phyloP scores from a whole-genome alignment of 2,888 invertebrate species.

The Plagodis dolabraria region DNA sequence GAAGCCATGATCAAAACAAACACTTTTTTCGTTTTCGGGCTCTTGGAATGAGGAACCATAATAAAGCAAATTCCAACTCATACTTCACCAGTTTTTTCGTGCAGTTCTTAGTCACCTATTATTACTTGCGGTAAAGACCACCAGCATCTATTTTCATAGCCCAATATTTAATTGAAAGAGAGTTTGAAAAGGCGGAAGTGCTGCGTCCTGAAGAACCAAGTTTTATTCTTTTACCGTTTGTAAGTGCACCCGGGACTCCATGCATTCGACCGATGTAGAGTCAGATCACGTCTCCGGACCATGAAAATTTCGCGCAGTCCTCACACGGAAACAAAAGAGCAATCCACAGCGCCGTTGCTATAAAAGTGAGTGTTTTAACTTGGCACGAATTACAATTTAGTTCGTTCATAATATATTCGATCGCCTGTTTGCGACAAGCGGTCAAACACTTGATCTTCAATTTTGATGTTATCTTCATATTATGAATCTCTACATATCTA shows the following conservation, averaged over 20 bases:
- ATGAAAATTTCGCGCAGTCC: conserved; percentile 33
- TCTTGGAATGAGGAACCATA: too few species aligned
- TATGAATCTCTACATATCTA: too few species aligned
- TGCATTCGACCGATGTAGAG: conserved; percentile 11
- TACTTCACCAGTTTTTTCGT: too few species aligned
- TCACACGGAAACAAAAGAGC: conserved; percentile 38
- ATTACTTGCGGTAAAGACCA: neutral
- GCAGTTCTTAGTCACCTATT: too few species aligned
- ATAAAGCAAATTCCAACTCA: too few species aligned
- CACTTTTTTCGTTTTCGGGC: too few species aligned
- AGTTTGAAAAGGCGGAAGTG: conserved; percentile 2
- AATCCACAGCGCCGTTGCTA: conserved; percentile 12
- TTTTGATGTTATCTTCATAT: too few species aligned
- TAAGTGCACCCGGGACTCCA: conserved; percentile 28
- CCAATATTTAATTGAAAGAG: neutral
- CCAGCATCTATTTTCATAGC: neutral
- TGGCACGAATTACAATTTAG: neutral
- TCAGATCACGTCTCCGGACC: conserved; percentile 34
- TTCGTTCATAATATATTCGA: too few species aligned
- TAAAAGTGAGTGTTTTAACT: conserved; percentile 9
- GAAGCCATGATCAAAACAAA: too few species aligned
- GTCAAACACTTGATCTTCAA: too few species aligned
- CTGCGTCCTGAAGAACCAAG: neutral
- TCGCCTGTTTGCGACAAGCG: too few species aligned
- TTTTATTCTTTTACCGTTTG: conserved; percentile 12